Conservation (phyloP, 1,140 invertebrate genomes). For the Littorina saxatilis region DNA sequence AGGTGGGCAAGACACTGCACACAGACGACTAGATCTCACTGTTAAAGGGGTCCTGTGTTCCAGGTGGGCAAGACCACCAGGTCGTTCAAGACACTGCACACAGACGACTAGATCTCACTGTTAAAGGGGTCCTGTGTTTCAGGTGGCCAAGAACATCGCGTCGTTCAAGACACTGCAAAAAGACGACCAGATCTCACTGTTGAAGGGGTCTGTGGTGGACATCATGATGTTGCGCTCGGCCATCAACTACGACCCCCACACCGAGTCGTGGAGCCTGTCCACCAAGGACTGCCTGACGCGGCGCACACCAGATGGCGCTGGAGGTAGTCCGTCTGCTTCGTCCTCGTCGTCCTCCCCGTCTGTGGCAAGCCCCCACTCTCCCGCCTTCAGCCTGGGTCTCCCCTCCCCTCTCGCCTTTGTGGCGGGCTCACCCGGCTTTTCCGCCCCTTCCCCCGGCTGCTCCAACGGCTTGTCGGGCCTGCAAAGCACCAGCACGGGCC, state of each 20-base stretch:
- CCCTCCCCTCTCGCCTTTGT: background rate
- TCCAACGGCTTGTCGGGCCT: background rate
- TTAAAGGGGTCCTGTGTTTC: too few species aligned
- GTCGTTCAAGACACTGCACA: too few species aligned
- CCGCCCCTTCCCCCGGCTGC: background rate
- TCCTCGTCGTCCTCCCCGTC: background rate
- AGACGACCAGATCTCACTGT: slow-evolving; percentile 68
- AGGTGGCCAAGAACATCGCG: slow-evolving; percentile 63
- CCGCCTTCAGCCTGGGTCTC: background rate
- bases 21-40: too few species aligned
- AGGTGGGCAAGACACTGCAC: too few species aligned
- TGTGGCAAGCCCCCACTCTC: background rate
- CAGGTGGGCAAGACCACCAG: too few species aligned
- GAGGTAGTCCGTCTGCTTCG: background rate
- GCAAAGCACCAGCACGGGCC: background rate
- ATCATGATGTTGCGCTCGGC: slow-evolving; percentile 71
- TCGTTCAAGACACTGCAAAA: slow-evolving; percentile 64
- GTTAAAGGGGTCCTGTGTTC: too few species aligned
- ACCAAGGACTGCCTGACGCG: slow-evolving; percentile 57
- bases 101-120: too few species aligned
- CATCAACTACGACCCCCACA: slow-evolving; percentile 67
- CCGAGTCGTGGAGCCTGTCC: slow-evolving; percentile 65
- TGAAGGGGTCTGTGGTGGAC: slow-evolving; percentile 71
- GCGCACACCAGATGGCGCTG: background rate
- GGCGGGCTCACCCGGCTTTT: background rate